Conservation (phyloP, 2,888 invertebrate genomes). For the Xylophagus ater region DNA sequence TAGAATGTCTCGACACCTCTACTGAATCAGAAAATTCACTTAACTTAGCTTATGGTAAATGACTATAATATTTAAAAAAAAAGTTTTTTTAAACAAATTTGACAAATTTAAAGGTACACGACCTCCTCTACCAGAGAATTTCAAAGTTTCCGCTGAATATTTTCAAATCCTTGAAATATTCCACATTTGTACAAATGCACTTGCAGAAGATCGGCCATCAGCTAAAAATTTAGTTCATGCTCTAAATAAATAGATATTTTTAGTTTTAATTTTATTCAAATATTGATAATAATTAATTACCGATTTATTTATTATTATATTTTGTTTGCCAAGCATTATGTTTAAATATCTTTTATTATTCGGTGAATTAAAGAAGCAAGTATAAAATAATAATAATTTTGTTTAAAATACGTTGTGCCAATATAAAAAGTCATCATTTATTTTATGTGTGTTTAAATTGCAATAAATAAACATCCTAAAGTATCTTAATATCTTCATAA, state of each 20-base stretch:
- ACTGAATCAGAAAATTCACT: background rate
- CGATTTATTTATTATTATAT: too few species aligned
- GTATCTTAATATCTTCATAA: too few species aligned
- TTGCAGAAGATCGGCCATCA: conserved; percentile 47
- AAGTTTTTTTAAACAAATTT: conserved; percentile 9
- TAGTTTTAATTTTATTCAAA: too few species aligned
- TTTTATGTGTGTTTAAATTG: too few species aligned
- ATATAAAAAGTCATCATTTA: too few species aligned
- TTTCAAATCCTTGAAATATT: conserved; percentile 55
- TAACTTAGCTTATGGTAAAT: background rate
- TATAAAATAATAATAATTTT: too few species aligned
- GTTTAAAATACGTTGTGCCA: too few species aligned
- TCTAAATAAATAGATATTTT: conserved; percentile 30
- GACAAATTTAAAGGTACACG: conserved; percentile 48
- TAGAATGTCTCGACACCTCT: background rate
- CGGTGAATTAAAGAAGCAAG: too few species aligned
- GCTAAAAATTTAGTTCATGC: conserved; percentile 39
- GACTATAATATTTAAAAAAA: background rate
- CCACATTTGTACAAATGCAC: conserved; percentile 55
- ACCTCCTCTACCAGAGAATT: conserved; percentile 54
- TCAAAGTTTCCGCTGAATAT: conserved; percentile 49
- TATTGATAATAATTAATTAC: too few species aligned
- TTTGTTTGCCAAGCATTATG: too few species aligned
- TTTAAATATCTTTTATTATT: too few species aligned
- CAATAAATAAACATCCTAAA: too few species aligned